Evolutionary conservation across 2,888 invertebrate genomes (phyloP), one percentile per base, ranked within the genome.

Genomic region (Synergus laeviventris): DNA sequence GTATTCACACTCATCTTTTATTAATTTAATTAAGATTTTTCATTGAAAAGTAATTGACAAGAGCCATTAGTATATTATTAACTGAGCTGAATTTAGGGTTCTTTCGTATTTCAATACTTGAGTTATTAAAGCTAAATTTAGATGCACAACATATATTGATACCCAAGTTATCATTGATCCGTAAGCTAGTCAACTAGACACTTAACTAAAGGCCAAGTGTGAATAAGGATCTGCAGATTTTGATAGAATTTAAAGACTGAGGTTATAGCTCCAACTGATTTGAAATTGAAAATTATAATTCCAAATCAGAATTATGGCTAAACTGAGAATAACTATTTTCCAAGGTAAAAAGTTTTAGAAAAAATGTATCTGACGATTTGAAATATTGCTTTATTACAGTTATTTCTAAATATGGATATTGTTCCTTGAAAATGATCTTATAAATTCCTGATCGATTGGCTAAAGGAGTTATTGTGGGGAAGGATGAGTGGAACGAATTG

Each of bases 381-480:
- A n/a, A n/a, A n/a, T n/a, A n/a, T n/a, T n/a, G n/a, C n/a, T n/a
- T n/a, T n/a, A n/a, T n/a, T n/a, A n/a, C n/a, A n/a, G n/a, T n/a
- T n/a, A n/a, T n/a, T n/a, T n/a, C n/a, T n/a, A n/a, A n/a, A n/a
- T n/a, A n/a, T n/a, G n/a, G n/a, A n/a, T n/a, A n/a, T n/a, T n/a
- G n/a, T n/a, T n/a, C n/a, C n/a, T n/a, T n/a, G 31, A 31, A 31
- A 31, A 31, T 31, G 2, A 31, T 49, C n/a, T 49, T n/a, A 14
- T n/a, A 49, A n/a, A 49, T n/a, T 9, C 4, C 21, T 18, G 1
- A 56, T 56, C 56, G 56, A 56, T 56, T 21, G 21, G 56, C 9
- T 56, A 56, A 56, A 56, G 56, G 78, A 78, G 78, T 77, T 74
- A 78, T 74, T 80, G 81, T 81, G 81, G 80, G 81, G 80, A 81